A percentile compares a stretch with the other conserved stretches of the same genome.
Conservation (phyloP, 1,140 invertebrate species). For the Hesperophylax magnus region DNA sequence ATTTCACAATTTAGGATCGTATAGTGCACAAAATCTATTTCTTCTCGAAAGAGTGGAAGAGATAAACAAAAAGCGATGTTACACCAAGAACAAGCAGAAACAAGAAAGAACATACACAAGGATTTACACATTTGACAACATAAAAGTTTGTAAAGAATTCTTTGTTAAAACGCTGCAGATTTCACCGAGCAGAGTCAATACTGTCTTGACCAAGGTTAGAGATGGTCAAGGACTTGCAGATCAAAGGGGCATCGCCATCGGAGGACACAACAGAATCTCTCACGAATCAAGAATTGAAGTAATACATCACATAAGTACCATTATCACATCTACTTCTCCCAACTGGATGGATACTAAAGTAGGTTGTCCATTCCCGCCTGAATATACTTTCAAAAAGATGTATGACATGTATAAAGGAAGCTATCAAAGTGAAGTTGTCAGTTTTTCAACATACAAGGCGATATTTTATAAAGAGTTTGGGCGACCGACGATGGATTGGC, state of each 20-base stretch:
- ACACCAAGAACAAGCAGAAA: constrained; percentile 3
- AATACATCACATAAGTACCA: background rate
- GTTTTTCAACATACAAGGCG: constrained; percentile 12
- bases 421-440: constrained; percentile 2
- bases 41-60: constrained; percentile 17
- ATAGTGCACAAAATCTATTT: constrained; percentile 30
- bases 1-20: constrained; percentile 25
- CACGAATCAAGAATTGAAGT: background rate
- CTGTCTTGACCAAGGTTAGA: constrained; percentile 19
- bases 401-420: constrained; percentile 7
- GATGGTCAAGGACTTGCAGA: background rate
- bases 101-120: background rate
- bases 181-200: constrained; percentile 1
- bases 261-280: constrained; percentile 25
- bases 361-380: background rate
- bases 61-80: constrained; percentile 15
- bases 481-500: too few species aligned
- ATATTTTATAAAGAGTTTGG: constrained; percentile 26
- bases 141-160: constrained; percentile 9
- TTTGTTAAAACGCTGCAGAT: constrained; percentile 26
- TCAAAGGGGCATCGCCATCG: background rate
- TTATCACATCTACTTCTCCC: background rate
- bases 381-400: constrained; percentile 11
- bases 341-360: background rate
- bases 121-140: constrained; percentile 1